These are phyloP conservation scores for Rhizomys pruinosus DNA, from an alignment of 2,113 vertebrate genomes.

Conservation along the genomic window DNA sequence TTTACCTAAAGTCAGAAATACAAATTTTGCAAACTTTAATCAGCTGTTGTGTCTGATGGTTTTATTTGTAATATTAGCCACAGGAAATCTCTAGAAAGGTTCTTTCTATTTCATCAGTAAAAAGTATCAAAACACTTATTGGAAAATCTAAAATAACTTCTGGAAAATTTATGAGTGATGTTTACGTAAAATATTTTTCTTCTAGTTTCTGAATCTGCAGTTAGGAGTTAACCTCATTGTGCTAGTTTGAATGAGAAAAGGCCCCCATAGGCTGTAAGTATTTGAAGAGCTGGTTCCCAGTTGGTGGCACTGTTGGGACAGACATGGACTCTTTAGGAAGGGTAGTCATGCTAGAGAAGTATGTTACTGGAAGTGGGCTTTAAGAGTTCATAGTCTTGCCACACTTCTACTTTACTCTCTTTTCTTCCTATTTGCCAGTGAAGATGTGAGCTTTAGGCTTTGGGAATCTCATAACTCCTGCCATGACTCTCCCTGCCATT, in stretches of 20 bases:
- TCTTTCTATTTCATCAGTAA: slow-evolving; percentile 61
- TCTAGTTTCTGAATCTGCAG: background rate
- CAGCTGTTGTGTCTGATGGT: slow-evolving; percentile 3
- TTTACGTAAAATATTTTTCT: slow-evolving; percentile 4
- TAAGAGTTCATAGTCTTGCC: too few relatives aligned
- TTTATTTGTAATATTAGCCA: slow-evolving; percentile 68
- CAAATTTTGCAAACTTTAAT: background rate
- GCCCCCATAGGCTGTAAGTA: too few relatives aligned
- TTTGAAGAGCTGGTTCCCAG: too few relatives aligned
- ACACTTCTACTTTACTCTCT: too few relatives aligned
- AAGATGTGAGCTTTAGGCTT: too few relatives aligned
- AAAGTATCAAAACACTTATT: slow-evolving; percentile 72
- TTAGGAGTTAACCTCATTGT: background rate
- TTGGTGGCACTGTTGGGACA: too few relatives aligned
- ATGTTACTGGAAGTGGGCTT: too few relatives aligned
- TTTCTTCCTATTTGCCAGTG: too few relatives aligned
- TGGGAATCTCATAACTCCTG: too few relatives aligned
- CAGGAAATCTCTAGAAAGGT: slow-evolving; percentile 50
- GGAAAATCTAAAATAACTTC: slow-evolving; percentile 57
- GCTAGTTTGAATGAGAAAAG: too few relatives aligned
- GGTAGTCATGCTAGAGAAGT: too few relatives aligned
- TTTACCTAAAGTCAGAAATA: slow-evolving; percentile 25
- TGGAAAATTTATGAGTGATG: slow-evolving; percentile 62
- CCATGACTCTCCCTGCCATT: background rate
- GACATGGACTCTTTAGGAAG: too few relatives aligned